Percentiles rank a stretch among this genome's conserved stretches.
Evolutionary conservation across 1,140 invertebrate species (phyloP).

Genomic region (Drosophila sp.): DNA sequence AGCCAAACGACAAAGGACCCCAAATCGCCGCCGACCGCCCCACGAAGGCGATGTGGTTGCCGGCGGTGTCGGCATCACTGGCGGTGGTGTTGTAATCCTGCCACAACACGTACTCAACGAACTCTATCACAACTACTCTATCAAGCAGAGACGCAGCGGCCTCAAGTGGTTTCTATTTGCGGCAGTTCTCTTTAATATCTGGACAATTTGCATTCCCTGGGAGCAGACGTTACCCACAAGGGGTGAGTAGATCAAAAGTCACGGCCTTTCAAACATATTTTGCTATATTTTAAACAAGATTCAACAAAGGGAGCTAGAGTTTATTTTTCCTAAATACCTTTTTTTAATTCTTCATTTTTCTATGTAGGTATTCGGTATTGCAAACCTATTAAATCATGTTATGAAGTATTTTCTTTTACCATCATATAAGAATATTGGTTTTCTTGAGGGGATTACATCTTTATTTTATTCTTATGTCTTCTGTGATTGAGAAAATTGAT

Average conservation of each 20-base stretch:
- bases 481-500: no score
- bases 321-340: no score
- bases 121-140: slow-evolving; percentile 91
- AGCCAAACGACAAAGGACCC: slow-evolving; percentile 49
- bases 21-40: slow-evolving; percentile 53
- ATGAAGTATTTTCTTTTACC: no score
- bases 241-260: no score
- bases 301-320: no score
- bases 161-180: slow-evolving; percentile 90
- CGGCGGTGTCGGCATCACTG: slow-evolving; percentile 65
- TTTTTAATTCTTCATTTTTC: no score
- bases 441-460: no score
- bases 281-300: neutral
- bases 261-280: no score
- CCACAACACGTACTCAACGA: slow-evolving; percentile 88
- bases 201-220: slow-evolving; percentile 87
- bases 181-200: slow-evolving; percentile 89
- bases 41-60: slow-evolving; percentile 68
- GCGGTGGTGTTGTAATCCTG: slow-evolving; percentile 80
- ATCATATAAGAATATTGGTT: no score
- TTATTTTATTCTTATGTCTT: no score
- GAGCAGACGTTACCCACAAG: slow-evolving; percentile 84
- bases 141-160: slow-evolving; percentile 90
- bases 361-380: no score
- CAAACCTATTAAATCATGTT: no score